Percentiles rank a stretch among this genome's conserved stretches.
Evolutionary conservation across 2,113 vertebrate species (phyloP).

Genomic region (Lophochroa leadbeateri): DNA sequence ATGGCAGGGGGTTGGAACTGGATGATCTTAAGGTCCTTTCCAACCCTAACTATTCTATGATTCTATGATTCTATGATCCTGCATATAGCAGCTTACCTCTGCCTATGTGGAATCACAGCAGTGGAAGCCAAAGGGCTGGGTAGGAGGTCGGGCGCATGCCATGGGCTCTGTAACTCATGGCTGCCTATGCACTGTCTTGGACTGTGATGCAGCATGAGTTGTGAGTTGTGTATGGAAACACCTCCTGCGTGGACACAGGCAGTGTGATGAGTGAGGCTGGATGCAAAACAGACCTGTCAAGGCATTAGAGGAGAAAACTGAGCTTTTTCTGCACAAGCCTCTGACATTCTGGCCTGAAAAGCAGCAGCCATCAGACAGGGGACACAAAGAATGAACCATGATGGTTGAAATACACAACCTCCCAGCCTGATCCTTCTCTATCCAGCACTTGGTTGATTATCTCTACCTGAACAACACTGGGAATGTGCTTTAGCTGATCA

Average conservation of each 20-base stretch:
- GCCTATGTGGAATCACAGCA: background rate
- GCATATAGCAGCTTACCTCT: background rate
- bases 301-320: background rate
- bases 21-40: too few species aligned
- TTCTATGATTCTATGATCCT: background rate
- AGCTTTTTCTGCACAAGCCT: background rate
- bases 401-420: background rate
- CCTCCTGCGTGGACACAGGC: background rate
- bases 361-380: background rate
- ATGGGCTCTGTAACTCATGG: accelerated
- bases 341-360: background rate
- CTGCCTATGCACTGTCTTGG: background rate
- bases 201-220: background rate
- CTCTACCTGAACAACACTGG: background rate
- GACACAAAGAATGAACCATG: background rate
- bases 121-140: background rate
- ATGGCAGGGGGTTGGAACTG: too few species aligned
- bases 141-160: background rate
- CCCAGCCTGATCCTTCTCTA: background rate
- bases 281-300: background rate
- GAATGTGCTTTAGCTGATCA: background rate
- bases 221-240: background rate
- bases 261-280: background rate
- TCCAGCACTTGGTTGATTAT: background rate
- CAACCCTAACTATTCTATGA: too few species aligned